phyloP scores from a whole-genome alignment of 2,797 vertebrate genomes.

The Trichosurus vulpecula region DNA sequence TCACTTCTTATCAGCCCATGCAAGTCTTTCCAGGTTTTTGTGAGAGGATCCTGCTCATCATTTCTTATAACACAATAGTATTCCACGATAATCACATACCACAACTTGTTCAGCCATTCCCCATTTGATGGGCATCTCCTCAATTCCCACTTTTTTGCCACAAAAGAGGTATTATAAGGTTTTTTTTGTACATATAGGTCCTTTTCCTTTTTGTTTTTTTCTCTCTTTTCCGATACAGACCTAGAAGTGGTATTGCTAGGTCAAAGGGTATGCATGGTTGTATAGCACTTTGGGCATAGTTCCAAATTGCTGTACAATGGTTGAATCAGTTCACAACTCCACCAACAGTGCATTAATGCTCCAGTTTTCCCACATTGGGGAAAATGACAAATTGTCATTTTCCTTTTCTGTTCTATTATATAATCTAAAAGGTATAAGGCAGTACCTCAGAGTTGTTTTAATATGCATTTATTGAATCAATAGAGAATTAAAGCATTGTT shows the following conservation, averaged over 20 bases:
- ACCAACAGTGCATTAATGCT: background rate
- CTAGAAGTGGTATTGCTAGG: background rate
- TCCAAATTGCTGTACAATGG: background rate
- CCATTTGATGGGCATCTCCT: background rate
- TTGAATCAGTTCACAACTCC: background rate
- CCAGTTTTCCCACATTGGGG: background rate
- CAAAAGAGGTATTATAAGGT: background rate
- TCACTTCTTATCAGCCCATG: background rate
- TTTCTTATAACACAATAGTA: background rate
- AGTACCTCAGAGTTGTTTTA: background rate
- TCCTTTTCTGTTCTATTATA: background rate
- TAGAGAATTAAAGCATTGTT: background rate
- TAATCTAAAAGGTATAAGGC: background rate
- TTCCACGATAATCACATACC: background rate
- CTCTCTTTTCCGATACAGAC: background rate
- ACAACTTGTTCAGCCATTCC: background rate
- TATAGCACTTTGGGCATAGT: background rate
- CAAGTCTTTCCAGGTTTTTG: background rate
- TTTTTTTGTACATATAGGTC: background rate
- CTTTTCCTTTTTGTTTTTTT: background rate
- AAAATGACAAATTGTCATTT: background rate
- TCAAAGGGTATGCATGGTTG: background rate
- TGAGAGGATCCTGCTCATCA: background rate
- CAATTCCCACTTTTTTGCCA: background rate
- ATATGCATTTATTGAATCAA: background rate